These are phyloP conservation scores for Apodemia duryi DNA, from an alignment of 2,888 invertebrate species.

Conservation along the genomic window DNA sequence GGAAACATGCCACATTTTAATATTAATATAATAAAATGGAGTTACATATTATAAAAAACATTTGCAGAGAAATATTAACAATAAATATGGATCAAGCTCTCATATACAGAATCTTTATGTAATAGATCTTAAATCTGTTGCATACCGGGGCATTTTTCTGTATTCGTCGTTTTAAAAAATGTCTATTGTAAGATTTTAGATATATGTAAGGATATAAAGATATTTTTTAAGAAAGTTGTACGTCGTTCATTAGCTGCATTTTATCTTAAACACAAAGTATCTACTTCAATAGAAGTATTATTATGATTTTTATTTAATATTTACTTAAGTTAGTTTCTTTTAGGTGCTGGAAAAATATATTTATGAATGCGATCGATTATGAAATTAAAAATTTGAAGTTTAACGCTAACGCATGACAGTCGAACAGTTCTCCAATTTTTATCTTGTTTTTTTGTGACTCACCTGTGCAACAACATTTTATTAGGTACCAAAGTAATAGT, in stretches of 20 bases:
- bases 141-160: conserved; percentile 1
- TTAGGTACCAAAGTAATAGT: too few species aligned
- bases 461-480: too few species aligned
- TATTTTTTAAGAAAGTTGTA: conserved; percentile 7
- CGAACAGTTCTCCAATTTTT: background rate
- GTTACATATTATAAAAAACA: background rate
- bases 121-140: conserved; percentile 8
- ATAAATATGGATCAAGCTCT: background rate
- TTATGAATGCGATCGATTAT: background rate
- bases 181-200: conserved; percentile 10
- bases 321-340: conserved; percentile 5
- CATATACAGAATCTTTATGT: conserved; percentile 16
- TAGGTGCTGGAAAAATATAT: conserved; percentile 12
- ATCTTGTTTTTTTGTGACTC: background rate
- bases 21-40: conserved; percentile 13
- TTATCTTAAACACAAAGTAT: background rate
- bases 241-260: conserved; percentile 5
- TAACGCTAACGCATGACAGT: background rate
- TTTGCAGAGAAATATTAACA: background rate
- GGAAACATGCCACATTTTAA: conserved; percentile 23
- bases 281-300: background rate
- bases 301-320: conserved; percentile 3
- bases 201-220: conserved; percentile 8
- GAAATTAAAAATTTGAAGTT: background rate
- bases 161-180: conserved; percentile 7